Conservation (phyloP, 1,140 invertebrate genomes). For the Bombyx mori region DNA sequence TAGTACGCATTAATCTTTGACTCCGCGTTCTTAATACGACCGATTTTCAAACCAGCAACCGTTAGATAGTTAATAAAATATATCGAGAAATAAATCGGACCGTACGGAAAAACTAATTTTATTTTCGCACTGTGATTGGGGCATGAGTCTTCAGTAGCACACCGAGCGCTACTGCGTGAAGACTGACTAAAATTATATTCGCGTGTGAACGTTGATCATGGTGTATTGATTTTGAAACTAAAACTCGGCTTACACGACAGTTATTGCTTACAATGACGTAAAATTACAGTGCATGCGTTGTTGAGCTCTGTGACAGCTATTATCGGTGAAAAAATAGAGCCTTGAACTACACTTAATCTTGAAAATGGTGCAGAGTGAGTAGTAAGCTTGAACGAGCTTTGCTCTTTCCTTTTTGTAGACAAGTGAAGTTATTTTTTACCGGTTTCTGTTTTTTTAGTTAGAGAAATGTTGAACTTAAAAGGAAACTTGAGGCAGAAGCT, state of each 20-base stretch:
- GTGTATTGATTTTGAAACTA: constrained; percentile 49
- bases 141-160: constrained; percentile 55
- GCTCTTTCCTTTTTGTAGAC: constrained; percentile 5
- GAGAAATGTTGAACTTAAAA: constrained; percentile 49
- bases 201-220: constrained; percentile 24
- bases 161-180: constrained; percentile 44
- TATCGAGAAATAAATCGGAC: too few species aligned
- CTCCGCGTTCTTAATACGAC: too few species aligned
- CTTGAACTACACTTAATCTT: constrained; percentile 7
- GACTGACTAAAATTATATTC: constrained; percentile 27
- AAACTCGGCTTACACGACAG: constrained; percentile 19
- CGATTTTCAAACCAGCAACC: too few species aligned
- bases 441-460: constrained; percentile 45
- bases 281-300: constrained; percentile 24
- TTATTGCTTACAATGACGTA: constrained; percentile 26
- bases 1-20: too few species aligned
- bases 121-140: constrained; percentile 42
- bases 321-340: background rate
- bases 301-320: constrained; percentile 3
- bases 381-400: constrained; percentile 12
- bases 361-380: constrained; percentile 53
- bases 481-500: constrained; percentile 77
- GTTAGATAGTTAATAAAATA: too few species aligned
- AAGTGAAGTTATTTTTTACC: constrained; percentile 7
- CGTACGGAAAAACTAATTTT: constrained; percentile 47